Evolutionary conservation across 2,113 vertebrate species (phyloP).

Genomic region (Euleptes europaea): DNA sequence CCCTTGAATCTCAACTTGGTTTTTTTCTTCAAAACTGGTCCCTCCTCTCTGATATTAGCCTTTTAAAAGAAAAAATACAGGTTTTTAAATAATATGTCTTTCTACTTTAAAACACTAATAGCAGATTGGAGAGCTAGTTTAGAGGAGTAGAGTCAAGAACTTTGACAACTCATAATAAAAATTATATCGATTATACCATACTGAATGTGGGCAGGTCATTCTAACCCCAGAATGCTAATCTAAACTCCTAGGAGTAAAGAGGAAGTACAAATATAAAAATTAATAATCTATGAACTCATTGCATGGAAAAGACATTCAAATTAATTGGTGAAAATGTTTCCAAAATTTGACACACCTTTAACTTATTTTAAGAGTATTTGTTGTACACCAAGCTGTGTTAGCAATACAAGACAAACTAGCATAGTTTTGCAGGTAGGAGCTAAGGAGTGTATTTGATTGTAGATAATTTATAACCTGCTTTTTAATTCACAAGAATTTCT

Average conservation of each 20-base stretch:
- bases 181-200: not conserved
- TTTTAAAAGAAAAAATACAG: too few species aligned
- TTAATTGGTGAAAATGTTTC: not conserved
- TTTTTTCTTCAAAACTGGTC: too few species aligned
- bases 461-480: not conserved
- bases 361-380: not conserved
- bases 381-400: not conserved
- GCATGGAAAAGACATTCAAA: not conserved
- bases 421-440: not conserved
- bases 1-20: too few species aligned
- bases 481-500: too few species aligned
- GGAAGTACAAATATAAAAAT: not conserved
- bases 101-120: too few species aligned
- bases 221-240: not conserved
- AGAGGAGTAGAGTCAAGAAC: too few species aligned
- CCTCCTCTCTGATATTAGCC: too few species aligned
- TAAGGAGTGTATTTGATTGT: not conserved
- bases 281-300: not conserved
- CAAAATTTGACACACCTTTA: not conserved
- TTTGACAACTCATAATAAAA: not conserved
- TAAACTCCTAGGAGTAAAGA: not conserved
- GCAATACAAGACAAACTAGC: not conserved
- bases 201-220: not conserved
- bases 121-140: too few species aligned
- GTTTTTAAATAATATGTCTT: too few species aligned